phyloP scores from a whole-genome alignment of 2,888 invertebrate genomes.

The Polymixis flavicincta region DNA sequence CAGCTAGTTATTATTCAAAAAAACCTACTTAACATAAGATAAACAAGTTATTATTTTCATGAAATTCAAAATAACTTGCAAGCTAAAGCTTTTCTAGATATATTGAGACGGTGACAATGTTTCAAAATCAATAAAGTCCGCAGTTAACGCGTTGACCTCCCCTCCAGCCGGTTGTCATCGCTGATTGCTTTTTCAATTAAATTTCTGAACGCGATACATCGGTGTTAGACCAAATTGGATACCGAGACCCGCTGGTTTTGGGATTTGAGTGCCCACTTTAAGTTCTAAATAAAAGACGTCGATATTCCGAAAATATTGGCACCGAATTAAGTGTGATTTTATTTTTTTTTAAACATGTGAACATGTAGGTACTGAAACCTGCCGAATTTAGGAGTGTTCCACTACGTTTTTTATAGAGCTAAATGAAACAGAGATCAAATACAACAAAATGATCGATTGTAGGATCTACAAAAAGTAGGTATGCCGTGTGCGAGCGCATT shows the following conservation, averaged over 20 bases:
- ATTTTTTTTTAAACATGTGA: no score
- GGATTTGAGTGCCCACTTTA: slow-evolving; percentile 35
- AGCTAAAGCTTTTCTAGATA: neutral
- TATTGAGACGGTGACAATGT: neutral
- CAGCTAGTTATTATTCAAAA: no score
- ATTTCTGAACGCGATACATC: slow-evolving; percentile 65
- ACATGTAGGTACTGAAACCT: no score
- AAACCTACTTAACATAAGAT: neutral
- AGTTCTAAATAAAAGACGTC: slow-evolving; percentile 16
- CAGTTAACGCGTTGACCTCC: slow-evolving; percentile 36
- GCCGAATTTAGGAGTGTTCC: no score
- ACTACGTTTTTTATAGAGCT: no score
- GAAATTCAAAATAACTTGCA: neutral
- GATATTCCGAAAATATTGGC: neutral
- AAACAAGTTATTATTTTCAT: neutral
- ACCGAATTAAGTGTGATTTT: no score
- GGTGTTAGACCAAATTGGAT: slow-evolving; percentile 51
- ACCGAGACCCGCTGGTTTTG: slow-evolving; percentile 9
- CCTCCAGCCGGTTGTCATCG: slow-evolving; percentile 66
- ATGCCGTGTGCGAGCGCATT: no score
- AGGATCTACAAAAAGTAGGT: no score
- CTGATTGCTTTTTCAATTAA: slow-evolving; percentile 79
- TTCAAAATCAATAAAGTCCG: slow-evolving; percentile 36
- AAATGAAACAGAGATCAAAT: no score
- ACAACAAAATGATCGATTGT: no score